Evolutionary conservation across 2,797 vertebrate species (phyloP), one percentile per base, ranked within the genome.

Genomic region (Varecia variegata): DNA sequence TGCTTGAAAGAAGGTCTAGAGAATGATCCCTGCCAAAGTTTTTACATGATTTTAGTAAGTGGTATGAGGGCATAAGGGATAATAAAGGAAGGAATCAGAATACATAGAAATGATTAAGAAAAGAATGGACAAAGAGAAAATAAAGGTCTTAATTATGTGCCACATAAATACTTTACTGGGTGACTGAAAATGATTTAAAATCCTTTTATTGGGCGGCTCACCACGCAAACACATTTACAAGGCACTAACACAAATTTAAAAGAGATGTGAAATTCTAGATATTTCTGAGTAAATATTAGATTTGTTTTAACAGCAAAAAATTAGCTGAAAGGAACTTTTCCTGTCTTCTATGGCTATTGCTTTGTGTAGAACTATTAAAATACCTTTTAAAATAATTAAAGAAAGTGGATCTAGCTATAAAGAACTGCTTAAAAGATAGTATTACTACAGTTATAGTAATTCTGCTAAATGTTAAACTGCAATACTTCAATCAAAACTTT

Each of bases 341-440:
- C 17, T 21, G 6, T 45, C 40, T 86, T 94, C 67, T 84, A 5
- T 83, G 52, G 30, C 7, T 88, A 3, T 32, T 77, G 2, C 67
- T 90, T 74, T 88, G 23, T 38, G n/a, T 56, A 65, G 56, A 83
- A 30, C 8, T 76, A 70, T 92, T 90, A 90, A 73, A 74, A 95
- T 56, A 95, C 11, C 13, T 86, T 43, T 80, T 4, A 43, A 43
- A 93, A 68, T 11, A 45, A 73, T 62, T 95, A 93, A 96, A 94
- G 77, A 82, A 95, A 88, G 35, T 38, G 79, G 7, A 88, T 17
- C 13, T 85, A 4, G 43, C 56, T 76, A 13, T 87, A 38, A 82
- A 77, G 77, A 0, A 1, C 5, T 83, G 40, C 54, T 90, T 92
- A 94, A 95, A 81, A 82, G 77, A 74, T 67, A 23, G 2, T 47